A percentile compares a stretch with the other conserved stretches of the same genome.
phyloP scores from a whole-genome alignment of 2,888 invertebrate species.

The Eristalis tenax region DNA sequence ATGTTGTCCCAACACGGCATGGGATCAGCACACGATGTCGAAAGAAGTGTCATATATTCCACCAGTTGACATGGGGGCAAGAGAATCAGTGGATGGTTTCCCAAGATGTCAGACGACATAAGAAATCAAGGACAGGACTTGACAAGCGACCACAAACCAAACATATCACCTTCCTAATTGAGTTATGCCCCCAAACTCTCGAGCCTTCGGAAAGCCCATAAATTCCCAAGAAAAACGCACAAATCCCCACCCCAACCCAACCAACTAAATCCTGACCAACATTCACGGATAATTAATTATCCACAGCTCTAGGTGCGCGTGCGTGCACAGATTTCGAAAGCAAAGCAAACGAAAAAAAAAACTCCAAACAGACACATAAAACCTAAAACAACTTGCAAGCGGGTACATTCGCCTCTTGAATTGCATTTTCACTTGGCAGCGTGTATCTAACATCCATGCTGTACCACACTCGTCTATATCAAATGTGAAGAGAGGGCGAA shows the following conservation, averaged over 20 bases:
- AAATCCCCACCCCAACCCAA: not conserved
- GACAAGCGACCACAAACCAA: no score
- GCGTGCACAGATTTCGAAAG: constrained; percentile 57
- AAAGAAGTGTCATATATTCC: no score
- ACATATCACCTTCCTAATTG: no score
- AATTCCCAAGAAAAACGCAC: constrained; percentile 2
- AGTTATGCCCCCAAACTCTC: not conserved
- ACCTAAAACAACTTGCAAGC: constrained; percentile 37
- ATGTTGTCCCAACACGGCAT: not conserved
- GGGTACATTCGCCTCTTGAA: constrained; percentile 25
- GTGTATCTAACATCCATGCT: constrained; percentile 13
- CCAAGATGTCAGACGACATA: no score
- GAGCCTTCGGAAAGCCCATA: not conserved
- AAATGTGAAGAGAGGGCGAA: not conserved
- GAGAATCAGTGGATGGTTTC: no score
- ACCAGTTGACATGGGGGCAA: no score
- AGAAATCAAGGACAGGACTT: no score
- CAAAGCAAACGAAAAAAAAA: constrained; percentile 12
- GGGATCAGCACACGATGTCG: no score
- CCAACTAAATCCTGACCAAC: constrained; percentile 3
- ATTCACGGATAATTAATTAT: constrained; percentile 47
- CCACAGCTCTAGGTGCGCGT: constrained; percentile 30
- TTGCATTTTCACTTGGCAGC: constrained; percentile 56
- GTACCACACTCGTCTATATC: not conserved
- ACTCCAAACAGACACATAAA: not conserved